Base-by-base conservation (phyloP, 2,888 invertebrate species). In the Eubasilissa splendida region DNA sequence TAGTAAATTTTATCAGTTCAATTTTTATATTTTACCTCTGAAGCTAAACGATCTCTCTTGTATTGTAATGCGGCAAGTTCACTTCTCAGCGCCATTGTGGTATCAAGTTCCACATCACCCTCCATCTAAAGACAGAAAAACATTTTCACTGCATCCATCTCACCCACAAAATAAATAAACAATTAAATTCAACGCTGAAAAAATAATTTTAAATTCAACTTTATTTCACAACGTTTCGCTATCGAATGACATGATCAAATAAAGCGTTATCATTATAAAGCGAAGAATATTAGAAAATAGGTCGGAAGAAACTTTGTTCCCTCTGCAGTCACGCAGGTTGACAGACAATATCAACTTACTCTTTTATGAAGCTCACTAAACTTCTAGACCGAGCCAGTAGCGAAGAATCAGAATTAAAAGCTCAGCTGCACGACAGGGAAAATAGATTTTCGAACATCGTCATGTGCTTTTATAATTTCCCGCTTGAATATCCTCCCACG, bases 11-110 rank as follows among this genome's bases (percentile, higher is more conserved):
- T 42, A 7, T 42, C 7, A 42, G 42, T 42, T 42, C 42, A 42
- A 42, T 42, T 42, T 42, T 5, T 7, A 42, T 42, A 42, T 2
- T 87, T 91, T 87, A 96, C 94, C 91, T 96, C 96, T 75, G 92
- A 92, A 83, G 93, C 90, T 33, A 96, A 90, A 81, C 96, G 93
- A 87, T 96, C 96, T 82, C 95, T 91, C 88, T 96, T 96, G 87
- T 96, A 96, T 86, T 95, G 95, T 71, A 96, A 89, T 3, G 94
- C 96, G 22, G 96, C 96, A 84, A 96, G 88, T 88, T 96, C 96
- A 88, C 96, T 96, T 84, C 95, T 92, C 82, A 96, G 89, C 10
- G 94, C 91, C 58, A 96, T 96, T 52, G 95, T 92, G 84, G 95
- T 88, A 87, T 96, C 96, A 86, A 93, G 92, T 81, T 86, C 88